phyloP scores from a whole-genome alignment of 2,888 invertebrate genomes.

The Stenurella melanura region DNA sequence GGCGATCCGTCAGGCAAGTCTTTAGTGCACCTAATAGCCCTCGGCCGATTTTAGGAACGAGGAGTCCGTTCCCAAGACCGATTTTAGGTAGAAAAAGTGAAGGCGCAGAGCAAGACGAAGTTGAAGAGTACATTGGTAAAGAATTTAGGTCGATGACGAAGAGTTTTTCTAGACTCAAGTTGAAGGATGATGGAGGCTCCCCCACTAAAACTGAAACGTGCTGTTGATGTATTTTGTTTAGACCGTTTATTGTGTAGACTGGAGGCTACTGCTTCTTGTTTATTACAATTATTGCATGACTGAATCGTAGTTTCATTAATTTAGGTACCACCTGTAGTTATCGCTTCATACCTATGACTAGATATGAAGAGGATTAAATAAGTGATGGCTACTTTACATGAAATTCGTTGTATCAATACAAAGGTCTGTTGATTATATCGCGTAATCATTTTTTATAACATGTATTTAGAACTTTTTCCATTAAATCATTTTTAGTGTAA shows the following conservation, averaged over 20 bases:
- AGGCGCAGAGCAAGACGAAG: constrained; percentile 52
- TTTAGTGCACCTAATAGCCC: constrained; percentile 53
- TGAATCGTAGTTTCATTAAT: not conserved
- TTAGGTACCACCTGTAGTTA: not conserved
- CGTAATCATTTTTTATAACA: no score
- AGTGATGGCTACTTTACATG: no score
- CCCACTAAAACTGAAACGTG: constrained; percentile 26
- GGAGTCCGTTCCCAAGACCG: constrained; percentile 59
- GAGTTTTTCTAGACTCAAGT: constrained; percentile 55
- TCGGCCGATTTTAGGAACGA: constrained; percentile 60
- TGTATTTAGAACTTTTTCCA: no score
- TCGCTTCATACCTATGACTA: no score
- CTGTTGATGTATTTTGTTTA: constrained; percentile 4
- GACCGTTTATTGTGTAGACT: constrained; percentile 6
- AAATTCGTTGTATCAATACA: no score
- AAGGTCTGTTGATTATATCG: no score
- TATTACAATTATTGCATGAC: constrained; percentile 4
- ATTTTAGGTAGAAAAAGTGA: constrained; percentile 59
- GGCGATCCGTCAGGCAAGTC: constrained; percentile 52
- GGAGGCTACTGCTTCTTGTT: not conserved
- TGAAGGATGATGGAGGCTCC: constrained; percentile 44
- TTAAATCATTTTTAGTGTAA: no score
- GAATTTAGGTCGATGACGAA: constrained; percentile 58
- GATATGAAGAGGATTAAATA: no score
- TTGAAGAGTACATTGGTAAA: constrained; percentile 58